Conservation (phyloP, 2,113 vertebrate genomes). For the Nibea albiflora region DNA sequence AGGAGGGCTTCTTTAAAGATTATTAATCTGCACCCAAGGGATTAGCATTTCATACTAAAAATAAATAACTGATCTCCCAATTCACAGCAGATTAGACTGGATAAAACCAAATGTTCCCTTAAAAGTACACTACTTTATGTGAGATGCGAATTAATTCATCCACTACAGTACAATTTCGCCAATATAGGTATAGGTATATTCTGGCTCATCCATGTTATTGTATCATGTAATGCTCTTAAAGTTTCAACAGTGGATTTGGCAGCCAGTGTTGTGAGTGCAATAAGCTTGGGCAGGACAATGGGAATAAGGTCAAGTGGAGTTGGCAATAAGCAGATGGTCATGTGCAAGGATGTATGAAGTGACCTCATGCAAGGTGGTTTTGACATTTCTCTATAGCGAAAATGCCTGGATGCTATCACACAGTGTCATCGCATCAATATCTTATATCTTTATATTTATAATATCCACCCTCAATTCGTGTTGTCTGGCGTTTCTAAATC, state of each 20-base stretch:
- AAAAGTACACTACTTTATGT: conserved; percentile 30
- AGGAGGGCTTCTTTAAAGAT: conserved; percentile 13
- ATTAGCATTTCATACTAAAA: conserved; percentile 40
- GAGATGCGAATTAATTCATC: conserved; percentile 3
- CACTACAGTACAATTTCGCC: conserved; percentile 11
- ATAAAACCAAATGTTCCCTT: conserved; percentile 32
- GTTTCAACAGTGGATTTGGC: conserved; percentile 17
- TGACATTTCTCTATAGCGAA: conserved; percentile 42
- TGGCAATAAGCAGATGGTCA: conserved; percentile 64
- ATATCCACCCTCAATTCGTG: conserved; percentile 20
- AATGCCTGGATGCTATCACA: conserved; percentile 30
- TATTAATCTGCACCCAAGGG: conserved; percentile 7
- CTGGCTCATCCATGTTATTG: background rate
- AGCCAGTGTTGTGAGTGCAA: conserved; percentile 57
- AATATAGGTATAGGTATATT: background rate
- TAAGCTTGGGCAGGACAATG: conserved; percentile 25
- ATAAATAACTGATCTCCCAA: conserved; percentile 26
- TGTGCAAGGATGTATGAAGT: conserved; percentile 61
- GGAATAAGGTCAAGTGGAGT: conserved; percentile 48
- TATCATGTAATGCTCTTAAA: conserved; percentile 1
- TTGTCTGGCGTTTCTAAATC: conserved; percentile 66
- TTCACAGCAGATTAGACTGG: conserved; percentile 20
- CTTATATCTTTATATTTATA: background rate
- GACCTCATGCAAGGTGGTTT: conserved; percentile 65
- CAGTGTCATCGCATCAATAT: conserved; percentile 4